Conservation (phyloP, 1,140 invertebrate genomes). For the Musca vetustissima region DNA sequence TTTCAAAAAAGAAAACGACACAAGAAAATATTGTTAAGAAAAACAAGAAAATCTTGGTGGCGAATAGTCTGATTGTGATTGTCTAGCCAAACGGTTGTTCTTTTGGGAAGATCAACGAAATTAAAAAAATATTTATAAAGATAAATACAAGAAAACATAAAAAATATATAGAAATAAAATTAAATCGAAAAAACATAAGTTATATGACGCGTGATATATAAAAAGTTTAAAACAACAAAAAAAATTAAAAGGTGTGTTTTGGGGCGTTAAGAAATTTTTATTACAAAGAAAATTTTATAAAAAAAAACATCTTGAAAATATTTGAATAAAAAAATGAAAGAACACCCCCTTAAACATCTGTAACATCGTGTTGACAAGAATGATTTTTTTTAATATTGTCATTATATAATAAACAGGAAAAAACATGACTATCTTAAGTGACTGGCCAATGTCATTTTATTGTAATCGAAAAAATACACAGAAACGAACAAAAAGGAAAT, state of each 20-base stretch:
- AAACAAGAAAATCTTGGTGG: slow-evolving; percentile 9
- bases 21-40: background rate
- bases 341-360: background rate
- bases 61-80: slow-evolving; percentile 16
- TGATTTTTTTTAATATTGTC: background rate
- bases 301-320: background rate
- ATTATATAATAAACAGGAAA: slow-evolving; percentile 18
- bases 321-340: background rate
- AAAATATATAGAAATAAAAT: background rate
- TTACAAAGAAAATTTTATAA: background rate
- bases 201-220: background rate
- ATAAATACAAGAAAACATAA: background rate
- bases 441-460: slow-evolving; percentile 16
- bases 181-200: background rate
- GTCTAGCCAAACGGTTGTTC: slow-evolving; percentile 10
- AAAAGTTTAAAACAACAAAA: slow-evolving; percentile 3
- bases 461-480: background rate
- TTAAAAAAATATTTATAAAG: background rate
- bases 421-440: slow-evolving; percentile 15
- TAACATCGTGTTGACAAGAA: background rate
- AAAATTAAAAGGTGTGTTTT: slow-evolving; percentile 7
- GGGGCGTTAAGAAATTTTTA: background rate
- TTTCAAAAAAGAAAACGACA: no score
- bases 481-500: background rate
- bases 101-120: no score